phyloP scores from a whole-genome alignment of 2,113 vertebrate genomes.

The Myiopsitta monachus region DNA sequence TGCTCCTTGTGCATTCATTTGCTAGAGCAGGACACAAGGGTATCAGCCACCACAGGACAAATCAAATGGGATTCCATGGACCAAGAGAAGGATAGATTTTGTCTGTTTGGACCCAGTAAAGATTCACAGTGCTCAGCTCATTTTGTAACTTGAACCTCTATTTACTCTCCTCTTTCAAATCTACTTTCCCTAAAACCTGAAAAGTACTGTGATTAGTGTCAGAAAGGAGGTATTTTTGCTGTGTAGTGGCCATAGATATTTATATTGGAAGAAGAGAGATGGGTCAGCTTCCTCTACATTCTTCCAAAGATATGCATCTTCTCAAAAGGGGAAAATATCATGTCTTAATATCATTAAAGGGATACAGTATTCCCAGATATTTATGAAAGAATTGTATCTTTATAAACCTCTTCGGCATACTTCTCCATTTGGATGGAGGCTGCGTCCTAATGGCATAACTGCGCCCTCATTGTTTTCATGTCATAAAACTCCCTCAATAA shows the following conservation, averaged over 20 bases:
- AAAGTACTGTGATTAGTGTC: background rate
- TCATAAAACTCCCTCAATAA: background rate
- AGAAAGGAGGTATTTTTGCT: background rate
- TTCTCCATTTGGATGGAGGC: background rate
- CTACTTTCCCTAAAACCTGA: background rate
- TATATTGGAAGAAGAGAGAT: background rate
- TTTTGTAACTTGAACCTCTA: background rate
- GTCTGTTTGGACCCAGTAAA: background rate
- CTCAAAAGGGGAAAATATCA: background rate
- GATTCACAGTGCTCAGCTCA: background rate
- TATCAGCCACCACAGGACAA: background rate
- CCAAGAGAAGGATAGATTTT: background rate
- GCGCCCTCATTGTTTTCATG: background rate
- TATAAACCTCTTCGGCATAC: background rate
- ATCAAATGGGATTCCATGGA: background rate
- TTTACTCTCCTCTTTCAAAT: background rate
- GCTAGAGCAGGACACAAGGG: background rate
- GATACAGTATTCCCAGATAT: background rate
- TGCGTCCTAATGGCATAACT: background rate
- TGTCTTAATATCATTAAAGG: background rate
- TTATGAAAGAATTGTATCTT: background rate
- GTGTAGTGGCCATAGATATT: background rate
- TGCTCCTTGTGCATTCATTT: background rate
- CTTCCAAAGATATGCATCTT: background rate
- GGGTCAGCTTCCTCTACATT: background rate